phyloP scores from a whole-genome alignment of 2,888 invertebrate genomes.

The Artemia sinica region DNA sequence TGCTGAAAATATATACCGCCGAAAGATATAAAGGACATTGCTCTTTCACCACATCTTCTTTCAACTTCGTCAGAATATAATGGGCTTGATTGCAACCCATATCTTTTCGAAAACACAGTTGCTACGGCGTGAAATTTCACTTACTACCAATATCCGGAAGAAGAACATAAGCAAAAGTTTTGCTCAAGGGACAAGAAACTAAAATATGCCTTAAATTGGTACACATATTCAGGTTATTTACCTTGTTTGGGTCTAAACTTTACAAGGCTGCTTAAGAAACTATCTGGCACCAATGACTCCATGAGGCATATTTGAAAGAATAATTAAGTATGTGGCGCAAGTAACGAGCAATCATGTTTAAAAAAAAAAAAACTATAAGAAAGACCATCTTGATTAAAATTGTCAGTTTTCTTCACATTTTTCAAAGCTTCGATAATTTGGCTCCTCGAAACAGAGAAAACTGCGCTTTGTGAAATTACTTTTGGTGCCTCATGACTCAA shows the following conservation, averaged over 20 bases:
- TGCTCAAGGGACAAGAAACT: too few relatives aligned
- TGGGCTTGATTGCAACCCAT: too few relatives aligned
- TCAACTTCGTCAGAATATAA: constrained; percentile 5
- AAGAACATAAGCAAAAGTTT: too few relatives aligned
- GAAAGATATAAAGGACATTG: constrained; percentile 5
- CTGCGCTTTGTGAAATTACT: not conserved
- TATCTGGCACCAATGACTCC: not conserved
- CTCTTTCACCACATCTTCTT: not conserved
- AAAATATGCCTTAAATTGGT: too few relatives aligned
- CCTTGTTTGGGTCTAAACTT: too few relatives aligned
- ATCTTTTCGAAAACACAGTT: too few relatives aligned
- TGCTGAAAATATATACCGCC: too few relatives aligned
- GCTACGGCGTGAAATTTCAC: too few relatives aligned
- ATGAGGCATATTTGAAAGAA: constrained; percentile 9
- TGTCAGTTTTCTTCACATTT: constrained; percentile 9
- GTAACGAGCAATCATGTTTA: constrained; percentile 9
- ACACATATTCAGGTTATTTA: too few relatives aligned
- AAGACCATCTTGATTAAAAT: constrained; percentile 5
- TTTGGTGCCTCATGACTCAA: constrained; percentile 3
- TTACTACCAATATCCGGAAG: too few relatives aligned
- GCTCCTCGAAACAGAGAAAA: constrained; percentile 6
- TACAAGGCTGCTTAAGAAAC: constrained; percentile 6
- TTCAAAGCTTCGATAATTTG: too few relatives aligned
- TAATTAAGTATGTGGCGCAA: constrained; percentile 9
- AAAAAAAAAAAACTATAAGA: constrained; percentile 8